Conservation (phyloP, 2,888 invertebrate genomes). For the Hydrotaea diabolus region DNA sequence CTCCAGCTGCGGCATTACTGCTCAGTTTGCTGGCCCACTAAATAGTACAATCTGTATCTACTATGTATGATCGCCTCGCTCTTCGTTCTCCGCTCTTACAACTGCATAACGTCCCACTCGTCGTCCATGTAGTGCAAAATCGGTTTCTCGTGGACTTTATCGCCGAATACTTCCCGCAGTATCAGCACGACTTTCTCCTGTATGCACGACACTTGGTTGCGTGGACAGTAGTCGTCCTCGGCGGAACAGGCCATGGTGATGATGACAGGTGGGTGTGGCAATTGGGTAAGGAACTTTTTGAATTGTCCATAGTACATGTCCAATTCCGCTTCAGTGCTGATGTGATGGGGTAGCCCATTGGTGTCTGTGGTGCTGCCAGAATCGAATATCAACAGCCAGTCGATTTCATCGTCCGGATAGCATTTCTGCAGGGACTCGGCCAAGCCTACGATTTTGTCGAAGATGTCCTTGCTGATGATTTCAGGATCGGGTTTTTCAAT, state of each 20-base stretch:
- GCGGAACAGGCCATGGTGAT: conserved; percentile 91
- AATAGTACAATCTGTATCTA: neutral
- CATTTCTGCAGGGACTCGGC: conserved; percentile 82
- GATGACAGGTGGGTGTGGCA: conserved; percentile 84
- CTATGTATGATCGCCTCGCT: neutral
- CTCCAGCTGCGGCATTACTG: conserved; percentile 11
- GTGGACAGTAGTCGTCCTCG: conserved; percentile 94
- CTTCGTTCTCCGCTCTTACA: conserved; percentile 71
- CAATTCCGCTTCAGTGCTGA: conserved; percentile 87
- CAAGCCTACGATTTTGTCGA: conserved; percentile 80
- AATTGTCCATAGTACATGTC: conserved; percentile 83
- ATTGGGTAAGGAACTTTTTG: conserved; percentile 83
- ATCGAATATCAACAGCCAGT: conserved; percentile 91
- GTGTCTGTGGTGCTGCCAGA: conserved; percentile 95
- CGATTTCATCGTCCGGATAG: conserved; percentile 85
- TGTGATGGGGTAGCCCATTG: conserved; percentile 91
- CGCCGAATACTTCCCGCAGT: conserved; percentile 81
- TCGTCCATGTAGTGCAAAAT: conserved; percentile 79
- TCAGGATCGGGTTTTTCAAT: conserved; percentile 73
- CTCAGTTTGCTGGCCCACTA: neutral
- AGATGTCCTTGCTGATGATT: conserved; percentile 72
- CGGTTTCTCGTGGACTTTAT: conserved; percentile 76
- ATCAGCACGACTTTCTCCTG: conserved; percentile 85
- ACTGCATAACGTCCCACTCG: conserved; percentile 79
- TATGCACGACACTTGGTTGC: conserved; percentile 90